Evolutionary conservation across 1,140 invertebrate genomes (phyloP), one percentile per base, ranked within the genome.

Genomic region (Drosophila lacertosa): DNA sequence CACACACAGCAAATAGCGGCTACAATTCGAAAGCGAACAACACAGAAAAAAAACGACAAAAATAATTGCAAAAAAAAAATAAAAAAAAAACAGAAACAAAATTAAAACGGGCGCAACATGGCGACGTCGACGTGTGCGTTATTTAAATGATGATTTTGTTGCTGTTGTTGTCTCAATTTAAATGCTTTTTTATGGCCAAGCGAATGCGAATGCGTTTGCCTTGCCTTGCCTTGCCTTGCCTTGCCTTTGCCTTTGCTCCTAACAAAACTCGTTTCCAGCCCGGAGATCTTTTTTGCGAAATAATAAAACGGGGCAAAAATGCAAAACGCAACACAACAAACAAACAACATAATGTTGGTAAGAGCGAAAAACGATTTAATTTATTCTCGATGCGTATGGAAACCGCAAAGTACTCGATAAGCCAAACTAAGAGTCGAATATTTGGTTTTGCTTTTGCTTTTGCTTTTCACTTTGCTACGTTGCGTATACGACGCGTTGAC

Each of bases 111-210:
- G 54, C 78, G 58, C 66, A 80, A 69, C 69, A 77, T 76, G 78
- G 57, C 75, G 57, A 68, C 57, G 53, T 37, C 74, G 48, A 74
- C 60, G 81, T 86, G 74, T 86, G 81, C 81, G 81, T 84, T 84
- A 84, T 84, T 84, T 84, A 84, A 84, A 84, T 84, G 77, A 77
- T 80, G 77, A 84, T 84, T 73, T 84, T 68, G 75, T 71, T 75
- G 69, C 57, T 37, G 16, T 44, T 59, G 63, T 69, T 76, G 78
- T 70, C 78, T 86, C 82, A 84, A 81, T 84, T 84, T 77, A 74
- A 86, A 88, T 76, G 69, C 20, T 64, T 55, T 58, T 83, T 78
- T 83, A 75, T 83, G 58, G 71, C 64, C 77, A 15, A 80, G 81
- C 67, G 24, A 26, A 29, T 86, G 81, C 67, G 24, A 26, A 29